phyloP scores from a whole-genome alignment of 2,113 vertebrate species.

The Atrichornis clamosus region DNA sequence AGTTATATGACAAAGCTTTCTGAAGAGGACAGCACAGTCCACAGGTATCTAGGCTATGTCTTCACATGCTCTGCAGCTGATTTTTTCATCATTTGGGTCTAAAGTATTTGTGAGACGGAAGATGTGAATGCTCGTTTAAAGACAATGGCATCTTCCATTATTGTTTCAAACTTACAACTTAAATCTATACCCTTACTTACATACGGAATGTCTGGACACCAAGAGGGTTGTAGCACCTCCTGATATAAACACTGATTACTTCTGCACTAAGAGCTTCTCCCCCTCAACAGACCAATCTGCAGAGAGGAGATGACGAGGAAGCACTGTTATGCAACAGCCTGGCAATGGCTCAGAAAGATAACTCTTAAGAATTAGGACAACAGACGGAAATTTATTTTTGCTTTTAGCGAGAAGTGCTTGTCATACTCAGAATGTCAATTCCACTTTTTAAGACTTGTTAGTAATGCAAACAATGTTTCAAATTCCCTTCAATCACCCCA shows the following conservation, averaged over 20 bases:
- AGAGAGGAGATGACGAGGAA: not conserved
- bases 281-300: not conserved
- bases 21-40: not conserved
- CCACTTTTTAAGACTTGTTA: conserved; percentile 43
- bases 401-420: conserved; percentile 51
- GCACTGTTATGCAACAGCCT: not conserved
- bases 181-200: not conserved
- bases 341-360: conserved; percentile 31
- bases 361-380: conserved; percentile 43
- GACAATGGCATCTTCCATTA: not conserved
- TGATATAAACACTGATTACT: not conserved
- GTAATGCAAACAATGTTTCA: conserved; percentile 52
- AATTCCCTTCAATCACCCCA: conserved; percentile 27
- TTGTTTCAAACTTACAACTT: not conserved
- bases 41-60: not conserved
- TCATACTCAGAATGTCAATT: conserved; percentile 34
- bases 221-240: not conserved
- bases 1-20: not conserved
- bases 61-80: not conserved
- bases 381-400: conserved; percentile 62
- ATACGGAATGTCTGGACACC: not conserved
- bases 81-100: not conserved
- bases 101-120: not conserved
- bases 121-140: not conserved
- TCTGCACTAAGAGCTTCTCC: not conserved